Base-by-base conservation (phyloP, 2,113 vertebrate species). In the Amblyornis subalaris region DNA sequence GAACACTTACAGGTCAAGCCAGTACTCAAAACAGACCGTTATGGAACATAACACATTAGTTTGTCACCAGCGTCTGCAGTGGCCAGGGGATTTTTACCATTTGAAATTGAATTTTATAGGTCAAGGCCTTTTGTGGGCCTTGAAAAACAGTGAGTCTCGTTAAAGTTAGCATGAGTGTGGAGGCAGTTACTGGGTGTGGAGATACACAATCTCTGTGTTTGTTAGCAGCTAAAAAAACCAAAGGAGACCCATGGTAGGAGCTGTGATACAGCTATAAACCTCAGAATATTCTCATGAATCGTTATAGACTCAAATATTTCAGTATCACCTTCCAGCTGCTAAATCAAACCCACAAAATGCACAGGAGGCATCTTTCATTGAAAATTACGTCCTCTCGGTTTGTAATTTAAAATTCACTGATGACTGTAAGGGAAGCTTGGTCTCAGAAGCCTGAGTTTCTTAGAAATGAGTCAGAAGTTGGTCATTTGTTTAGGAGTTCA, bases 1-100 rank as follows among this genome's bases (percentile, higher is more conserved):
- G 96, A 98, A 96, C 96, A 94, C 95, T 97, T 95, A 96, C 96
- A 98, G 97, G 97, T 98, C 97, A 98, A 97, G 96, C 90, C 96
- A 96, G 66, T 89, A 90, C 94, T 97, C 96, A 94, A 93, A 98
- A 89, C 95, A 97, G 97, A 97, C 89, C 26, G 73, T 95, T 97
- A 96, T 64, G 84, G 96, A 97, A 94, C 96, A 93, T 83, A 97
- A 95, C 94, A 89, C 84, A 93, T 98, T 97, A 94, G 95, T 93
- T 95, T 90, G 82, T 97, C 96, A 95, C 97, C 89, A 80, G 82
- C 28, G 4, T 94, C 91, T 93, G 85, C 33, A 38, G 96, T 76
- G 92, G 94, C 93, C 95, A 94, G 85, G 97, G 94, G 92, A 96
- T 87, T 98, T 97, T 98, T 96, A 95, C 94, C 85, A 79, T 95